A percentile compares a stretch with the other conserved stretches of the same genome.
Evolutionary conservation across 2,888 invertebrate species (phyloP).

Genomic region (Thymelicus acteon): DNA sequence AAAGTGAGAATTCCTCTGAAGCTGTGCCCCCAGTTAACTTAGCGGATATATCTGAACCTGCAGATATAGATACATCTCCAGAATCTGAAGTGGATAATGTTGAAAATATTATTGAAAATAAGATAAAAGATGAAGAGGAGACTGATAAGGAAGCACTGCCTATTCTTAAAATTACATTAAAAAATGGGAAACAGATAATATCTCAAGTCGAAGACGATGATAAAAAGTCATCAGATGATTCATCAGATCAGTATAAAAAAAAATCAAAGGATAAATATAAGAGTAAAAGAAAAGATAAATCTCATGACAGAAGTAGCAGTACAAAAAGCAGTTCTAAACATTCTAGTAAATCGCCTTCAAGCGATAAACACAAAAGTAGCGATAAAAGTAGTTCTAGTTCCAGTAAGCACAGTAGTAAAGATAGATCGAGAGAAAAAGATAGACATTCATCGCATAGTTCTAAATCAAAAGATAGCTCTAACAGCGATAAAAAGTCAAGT

Average conservation of each 20-base stretch:
- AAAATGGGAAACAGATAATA: slow-evolving; percentile 89
- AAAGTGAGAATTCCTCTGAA: slow-evolving; percentile 43
- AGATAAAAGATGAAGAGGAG: slow-evolving; percentile 50
- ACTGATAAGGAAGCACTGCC: slow-evolving; percentile 65
- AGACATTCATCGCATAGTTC: slow-evolving; percentile 67
- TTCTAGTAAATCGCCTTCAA: slow-evolving; percentile 73
- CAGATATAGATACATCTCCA: slow-evolving; percentile 25
- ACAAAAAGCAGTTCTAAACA: slow-evolving; percentile 64
- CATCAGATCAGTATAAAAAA: slow-evolving; percentile 54
- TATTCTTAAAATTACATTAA: slow-evolving; percentile 87
- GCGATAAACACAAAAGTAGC: slow-evolving; percentile 72
- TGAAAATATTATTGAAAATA: slow-evolving; percentile 37
- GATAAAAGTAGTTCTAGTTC: slow-evolving; percentile 59
- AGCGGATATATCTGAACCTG: slow-evolving; percentile 32
- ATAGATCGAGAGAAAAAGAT: slow-evolving; percentile 62
- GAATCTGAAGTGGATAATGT: slow-evolving; percentile 27
- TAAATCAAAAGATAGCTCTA: slow-evolving; percentile 67
- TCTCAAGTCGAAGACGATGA: slow-evolving; percentile 82
- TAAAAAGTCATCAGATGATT: slow-evolving; percentile 60
- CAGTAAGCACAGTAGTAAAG: slow-evolving; percentile 60
- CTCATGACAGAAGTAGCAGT: slow-evolving; percentile 76
- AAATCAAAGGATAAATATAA: slow-evolving; percentile 66
- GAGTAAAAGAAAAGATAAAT: slow-evolving; percentile 75
- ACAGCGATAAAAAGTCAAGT: slow-evolving; percentile 54
- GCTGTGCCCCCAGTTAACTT: slow-evolving; percentile 13